Percentiles rank a stretch among this genome's conserved stretches.
Conservation (phyloP, 2,888 invertebrate species). For the Drosophila barbarae region DNA sequence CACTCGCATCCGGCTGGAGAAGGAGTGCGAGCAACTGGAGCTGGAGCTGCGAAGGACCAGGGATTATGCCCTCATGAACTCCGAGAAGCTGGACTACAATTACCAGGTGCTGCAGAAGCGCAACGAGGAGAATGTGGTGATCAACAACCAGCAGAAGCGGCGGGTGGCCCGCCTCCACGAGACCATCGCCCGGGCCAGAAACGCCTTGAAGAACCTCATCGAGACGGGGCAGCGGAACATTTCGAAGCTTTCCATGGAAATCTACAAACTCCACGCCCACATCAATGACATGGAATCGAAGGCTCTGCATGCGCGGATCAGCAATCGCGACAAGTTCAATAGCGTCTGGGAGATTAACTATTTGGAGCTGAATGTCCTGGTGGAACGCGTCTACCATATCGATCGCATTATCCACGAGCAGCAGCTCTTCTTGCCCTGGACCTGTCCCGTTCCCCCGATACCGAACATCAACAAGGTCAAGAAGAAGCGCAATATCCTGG, state of each 20-base stretch:
- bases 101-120: conserved; percentile 91
- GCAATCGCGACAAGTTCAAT: conserved; percentile 66
- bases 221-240: conserved; percentile 85
- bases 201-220: conserved; percentile 84
- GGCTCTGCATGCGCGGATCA: conserved; percentile 83
- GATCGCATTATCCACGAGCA: conserved; percentile 84
- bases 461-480: conserved; percentile 54
- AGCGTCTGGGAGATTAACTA: conserved; percentile 84
- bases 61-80: conserved; percentile 89
- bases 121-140: conserved; percentile 91
- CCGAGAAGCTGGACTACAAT: conserved; percentile 94
- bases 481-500: conserved; percentile 39
- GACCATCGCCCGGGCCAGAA: conserved; percentile 83
- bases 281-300: conserved; percentile 87
- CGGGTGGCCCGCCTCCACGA: conserved; percentile 89
- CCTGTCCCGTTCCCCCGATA: conserved; percentile 75
- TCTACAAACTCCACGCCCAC: conserved; percentile 83
- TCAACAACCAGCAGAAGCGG: conserved; percentile 89
- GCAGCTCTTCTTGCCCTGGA: conserved; percentile 83
- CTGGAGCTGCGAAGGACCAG: conserved; percentile 89
- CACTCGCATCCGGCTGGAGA: conserved; percentile 85
- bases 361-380: conserved; percentile 80
- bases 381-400: conserved; percentile 82
- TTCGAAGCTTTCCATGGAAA: conserved; percentile 85
- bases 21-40: conserved; percentile 87